Percentiles rank a stretch among this genome's conserved stretches.
Conservation (phyloP, 2,797 vertebrate genomes). For the Octomys mimax region DNA sequence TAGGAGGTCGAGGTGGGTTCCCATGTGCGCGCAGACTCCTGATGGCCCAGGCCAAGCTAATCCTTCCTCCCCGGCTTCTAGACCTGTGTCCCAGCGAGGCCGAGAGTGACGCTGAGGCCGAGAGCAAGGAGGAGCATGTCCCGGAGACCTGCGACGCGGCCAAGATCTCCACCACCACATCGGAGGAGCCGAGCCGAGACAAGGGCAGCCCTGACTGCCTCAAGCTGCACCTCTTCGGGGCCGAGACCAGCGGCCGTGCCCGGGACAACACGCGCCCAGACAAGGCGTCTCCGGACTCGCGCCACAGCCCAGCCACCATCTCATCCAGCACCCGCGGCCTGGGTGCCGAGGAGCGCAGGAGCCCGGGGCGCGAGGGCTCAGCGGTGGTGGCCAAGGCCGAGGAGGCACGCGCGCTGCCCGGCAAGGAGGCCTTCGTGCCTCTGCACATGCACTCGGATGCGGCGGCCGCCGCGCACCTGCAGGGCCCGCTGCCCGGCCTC, state of each 20-base stretch:
- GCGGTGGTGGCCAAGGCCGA: slow-evolving; percentile 91
- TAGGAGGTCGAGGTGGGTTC: background rate
- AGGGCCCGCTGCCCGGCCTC: slow-evolving; percentile 94
- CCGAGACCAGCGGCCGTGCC: slow-evolving; percentile 85
- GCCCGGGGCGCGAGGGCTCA: slow-evolving; percentile 89
- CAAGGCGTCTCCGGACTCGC: slow-evolving; percentile 94
- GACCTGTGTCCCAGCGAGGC: slow-evolving; percentile 97
- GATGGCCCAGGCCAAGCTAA: background rate
- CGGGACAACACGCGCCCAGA: slow-evolving; percentile 90
- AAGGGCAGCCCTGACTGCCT: slow-evolving; percentile 76
- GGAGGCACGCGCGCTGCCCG: slow-evolving; percentile 90
- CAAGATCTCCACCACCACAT: slow-evolving; percentile 95
- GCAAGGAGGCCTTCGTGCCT: slow-evolving; percentile 94
- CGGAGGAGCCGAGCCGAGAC: slow-evolving; percentile 86
- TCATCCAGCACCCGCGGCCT: slow-evolving; percentile 96
- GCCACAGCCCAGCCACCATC: slow-evolving; percentile 95
- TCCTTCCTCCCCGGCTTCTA: slow-evolving; percentile 74
- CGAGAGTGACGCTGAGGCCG: slow-evolving; percentile 97
- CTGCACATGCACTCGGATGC: slow-evolving; percentile 95
- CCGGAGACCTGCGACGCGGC: slow-evolving; percentile 93
- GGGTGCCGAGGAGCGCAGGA: slow-evolving; percentile 91
- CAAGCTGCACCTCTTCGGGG: slow-evolving; percentile 84
- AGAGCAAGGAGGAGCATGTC: slow-evolving; percentile 91
- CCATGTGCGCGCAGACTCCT: background rate
- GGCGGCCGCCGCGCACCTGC: slow-evolving; percentile 88